Conservation (phyloP, 2,888 invertebrate species). For the Xestobium rufovillosum region DNA sequence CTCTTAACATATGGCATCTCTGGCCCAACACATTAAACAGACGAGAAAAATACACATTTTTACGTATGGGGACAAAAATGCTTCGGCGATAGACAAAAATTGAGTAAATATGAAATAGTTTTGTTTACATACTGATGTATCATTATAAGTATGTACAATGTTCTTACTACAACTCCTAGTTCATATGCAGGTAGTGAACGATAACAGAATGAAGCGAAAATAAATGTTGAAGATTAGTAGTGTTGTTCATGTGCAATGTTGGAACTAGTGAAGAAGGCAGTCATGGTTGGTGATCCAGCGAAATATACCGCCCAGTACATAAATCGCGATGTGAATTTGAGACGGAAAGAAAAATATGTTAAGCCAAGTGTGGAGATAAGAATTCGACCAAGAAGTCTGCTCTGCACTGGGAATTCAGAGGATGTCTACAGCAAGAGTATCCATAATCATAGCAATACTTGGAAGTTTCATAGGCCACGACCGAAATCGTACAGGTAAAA, state of each 20-base stretch:
- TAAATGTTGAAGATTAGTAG: conserved; percentile 4
- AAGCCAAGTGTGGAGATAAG: conserved; percentile 25
- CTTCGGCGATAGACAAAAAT: no score
- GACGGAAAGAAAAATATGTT: conserved; percentile 31
- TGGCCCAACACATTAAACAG: no score
- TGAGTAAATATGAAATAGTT: no score
- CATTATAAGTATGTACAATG: no score
- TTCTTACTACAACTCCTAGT: no score
- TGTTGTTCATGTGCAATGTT: no score
- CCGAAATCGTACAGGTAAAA: conserved; percentile 38
- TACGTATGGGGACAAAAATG: no score
- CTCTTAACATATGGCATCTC: no score
- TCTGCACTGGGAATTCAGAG: conserved; percentile 34
- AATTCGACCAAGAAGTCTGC: conserved; percentile 37
- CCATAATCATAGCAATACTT: conserved; percentile 39
- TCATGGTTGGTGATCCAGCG: conserved; percentile 28
- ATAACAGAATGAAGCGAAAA: background rate
- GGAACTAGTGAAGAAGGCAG: conserved; percentile 33
- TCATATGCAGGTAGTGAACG: conserved; percentile 3
- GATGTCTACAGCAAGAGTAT: conserved; percentile 33
- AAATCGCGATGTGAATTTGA: no score
- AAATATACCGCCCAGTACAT: conserved; percentile 27
- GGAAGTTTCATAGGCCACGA: conserved; percentile 40
- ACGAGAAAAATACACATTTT: no score
- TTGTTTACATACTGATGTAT: no score